Conservation (phyloP, 2,113 vertebrate genomes). For the Dicaeum eximium region DNA sequence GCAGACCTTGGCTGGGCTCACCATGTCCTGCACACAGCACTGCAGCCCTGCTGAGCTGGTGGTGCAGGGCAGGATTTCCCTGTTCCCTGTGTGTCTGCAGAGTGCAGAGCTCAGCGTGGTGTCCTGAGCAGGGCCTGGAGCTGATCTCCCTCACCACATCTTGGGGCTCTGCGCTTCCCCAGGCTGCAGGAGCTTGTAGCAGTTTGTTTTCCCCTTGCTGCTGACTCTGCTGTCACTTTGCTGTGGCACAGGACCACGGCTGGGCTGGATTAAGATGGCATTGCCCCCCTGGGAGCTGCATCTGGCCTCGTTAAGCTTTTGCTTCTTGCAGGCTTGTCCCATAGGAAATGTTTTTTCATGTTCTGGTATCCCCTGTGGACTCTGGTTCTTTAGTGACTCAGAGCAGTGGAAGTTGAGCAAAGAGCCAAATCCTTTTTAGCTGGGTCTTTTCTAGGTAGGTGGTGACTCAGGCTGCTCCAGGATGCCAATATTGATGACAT, state of each 20-base stretch:
- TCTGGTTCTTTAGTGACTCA: background rate
- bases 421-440: background rate
- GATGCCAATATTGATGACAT: background rate
- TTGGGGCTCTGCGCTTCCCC: background rate
- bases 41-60: background rate
- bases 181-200: background rate
- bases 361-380: background rate
- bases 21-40: accelerated
- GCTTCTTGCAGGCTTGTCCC: background rate
- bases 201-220: background rate
- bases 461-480: background rate
- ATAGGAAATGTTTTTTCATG: background rate
- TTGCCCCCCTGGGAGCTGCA: background rate
- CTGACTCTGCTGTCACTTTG: slow-evolving; percentile 6
- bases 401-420: background rate
- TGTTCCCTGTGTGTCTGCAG: accelerated
- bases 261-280: background rate
- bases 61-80: background rate
- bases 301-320: background rate
- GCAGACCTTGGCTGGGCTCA: background rate
- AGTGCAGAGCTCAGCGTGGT: background rate
- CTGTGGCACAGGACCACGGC: background rate
- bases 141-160: background rate
- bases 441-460: background rate
- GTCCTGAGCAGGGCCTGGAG: background rate